phyloP scores from a whole-genome alignment of 92 coral and sea anemone species.

The Epizoanthus stellaris region DNA sequence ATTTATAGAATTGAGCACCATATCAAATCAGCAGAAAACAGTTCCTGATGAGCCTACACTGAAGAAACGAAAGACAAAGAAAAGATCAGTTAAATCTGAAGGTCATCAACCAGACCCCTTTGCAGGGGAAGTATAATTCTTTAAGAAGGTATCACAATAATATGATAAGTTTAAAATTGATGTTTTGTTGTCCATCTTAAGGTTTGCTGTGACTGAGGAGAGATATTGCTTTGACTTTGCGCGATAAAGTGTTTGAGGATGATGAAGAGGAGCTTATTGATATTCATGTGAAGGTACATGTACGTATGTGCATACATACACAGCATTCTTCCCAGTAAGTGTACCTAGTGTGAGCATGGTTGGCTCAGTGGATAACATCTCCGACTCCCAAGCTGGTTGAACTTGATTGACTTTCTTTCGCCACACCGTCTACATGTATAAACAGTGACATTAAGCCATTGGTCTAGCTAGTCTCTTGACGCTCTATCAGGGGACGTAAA shows the following conservation, averaged over 20 bases:
- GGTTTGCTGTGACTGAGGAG: background rate
- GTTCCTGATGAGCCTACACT: conserved; percentile 14
- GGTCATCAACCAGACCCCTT: background rate
- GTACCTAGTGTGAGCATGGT: too few relatives aligned
- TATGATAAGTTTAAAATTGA: background rate
- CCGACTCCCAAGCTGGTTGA: too few relatives aligned
- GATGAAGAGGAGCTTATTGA: conserved; percentile 23
- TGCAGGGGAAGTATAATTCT: conserved; percentile 7
- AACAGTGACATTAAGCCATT: too few relatives aligned
- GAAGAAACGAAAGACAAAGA: conserved; percentile 5
- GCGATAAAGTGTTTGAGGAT: background rate
- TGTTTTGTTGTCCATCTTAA: background rate
- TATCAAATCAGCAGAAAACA: background rate
- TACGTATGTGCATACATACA: too few relatives aligned
- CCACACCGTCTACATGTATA: too few relatives aligned
- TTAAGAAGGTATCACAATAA: conserved; percentile 6
- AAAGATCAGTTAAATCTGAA: background rate
- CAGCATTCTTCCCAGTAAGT: too few relatives aligned
- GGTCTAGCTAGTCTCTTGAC: too few relatives aligned
- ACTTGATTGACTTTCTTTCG: too few relatives aligned
- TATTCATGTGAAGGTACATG: background rate
- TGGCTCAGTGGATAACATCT: too few relatives aligned
- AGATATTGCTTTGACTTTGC: conserved; percentile 3
- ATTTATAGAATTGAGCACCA: conserved; percentile 10
- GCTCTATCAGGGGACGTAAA: too few relatives aligned